These are phyloP conservation scores for fruit fly (Drosophila melanogaster) DNA, from an alignment of 1,140 invertebrate species.

Conservation along the genomic window DNA sequence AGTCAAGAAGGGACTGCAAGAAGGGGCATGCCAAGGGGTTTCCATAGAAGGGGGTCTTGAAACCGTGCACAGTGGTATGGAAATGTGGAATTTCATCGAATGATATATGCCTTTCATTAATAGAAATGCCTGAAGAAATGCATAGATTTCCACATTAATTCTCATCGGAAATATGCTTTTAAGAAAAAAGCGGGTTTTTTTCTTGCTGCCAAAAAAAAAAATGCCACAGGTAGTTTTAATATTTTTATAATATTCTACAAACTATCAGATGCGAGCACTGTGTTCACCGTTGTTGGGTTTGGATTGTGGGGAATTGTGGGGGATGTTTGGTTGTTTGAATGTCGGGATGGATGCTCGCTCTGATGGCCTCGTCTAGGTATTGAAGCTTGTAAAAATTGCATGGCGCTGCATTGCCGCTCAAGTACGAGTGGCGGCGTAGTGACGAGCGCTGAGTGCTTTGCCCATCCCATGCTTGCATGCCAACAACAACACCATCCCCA, in stretches of 20 bases:
- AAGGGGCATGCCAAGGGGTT: background rate
- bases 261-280: slow-evolving; percentile 1
- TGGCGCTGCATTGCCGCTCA: slow-evolving; percentile 76
- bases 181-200: too few relatives aligned
- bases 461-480: too few relatives aligned
- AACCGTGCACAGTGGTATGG: background rate
- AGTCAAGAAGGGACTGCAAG: slow-evolving; percentile 38
- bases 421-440: slow-evolving; percentile 51
- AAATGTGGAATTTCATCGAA: background rate
- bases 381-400: slow-evolving; percentile 82
- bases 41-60: background rate
- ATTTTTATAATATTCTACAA: too few relatives aligned
- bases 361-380: slow-evolving; percentile 67
- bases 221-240: too few relatives aligned
- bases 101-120: too few relatives aligned
- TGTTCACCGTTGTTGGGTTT: background rate
- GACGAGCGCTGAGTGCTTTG: slow-evolving; percentile 34
- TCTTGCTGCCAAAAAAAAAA: too few relatives aligned
- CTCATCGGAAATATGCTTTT: too few relatives aligned
- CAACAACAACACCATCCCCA: too few relatives aligned
- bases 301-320: background rate
- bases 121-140: too few relatives aligned
- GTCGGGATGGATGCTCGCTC: slow-evolving; percentile 1
- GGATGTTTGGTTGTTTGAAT: background rate
- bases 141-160: too few relatives aligned